Evolutionary conservation across 1,140 invertebrate genomes (phyloP).

Genomic region (Drosophila ficusphila): DNA sequence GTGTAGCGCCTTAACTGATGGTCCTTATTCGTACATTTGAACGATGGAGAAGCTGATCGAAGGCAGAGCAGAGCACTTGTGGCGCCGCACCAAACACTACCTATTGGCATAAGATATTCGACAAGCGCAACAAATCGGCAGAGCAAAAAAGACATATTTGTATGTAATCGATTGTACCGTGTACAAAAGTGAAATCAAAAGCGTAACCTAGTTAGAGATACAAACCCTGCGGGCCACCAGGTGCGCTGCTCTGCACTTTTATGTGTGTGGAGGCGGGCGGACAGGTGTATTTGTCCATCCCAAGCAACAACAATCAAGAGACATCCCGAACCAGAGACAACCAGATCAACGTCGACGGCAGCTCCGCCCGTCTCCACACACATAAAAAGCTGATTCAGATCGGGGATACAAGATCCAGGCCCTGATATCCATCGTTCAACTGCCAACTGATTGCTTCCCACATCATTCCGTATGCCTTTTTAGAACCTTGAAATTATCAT

Average conservation of each 20-base stretch:
- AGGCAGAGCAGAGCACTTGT: slow-evolving; percentile 75
- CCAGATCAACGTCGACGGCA: slow-evolving; percentile 19
- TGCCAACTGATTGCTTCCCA: slow-evolving; percentile 84
- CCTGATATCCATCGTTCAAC: slow-evolving; percentile 81
- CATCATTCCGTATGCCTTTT: slow-evolving; percentile 84
- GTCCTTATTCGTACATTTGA: slow-evolving; percentile 89
- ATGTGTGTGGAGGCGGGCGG: slow-evolving; percentile 64
- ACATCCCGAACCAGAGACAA: slow-evolving; percentile 20
- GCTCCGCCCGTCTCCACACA: slow-evolving; percentile 62
- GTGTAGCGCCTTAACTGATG: slow-evolving; percentile 98
- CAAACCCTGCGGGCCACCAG: slow-evolving; percentile 31
- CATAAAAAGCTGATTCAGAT: slow-evolving; percentile 55
- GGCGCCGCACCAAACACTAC: slow-evolving; percentile 33
- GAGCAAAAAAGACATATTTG: slow-evolving; percentile 30
- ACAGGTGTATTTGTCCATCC: slow-evolving; percentile 41
- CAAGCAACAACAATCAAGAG: slow-evolving; percentile 64
- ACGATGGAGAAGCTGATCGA: slow-evolving; percentile 80
- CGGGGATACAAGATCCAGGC: slow-evolving; percentile 36
- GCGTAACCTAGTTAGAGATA: slow-evolving; percentile 34
- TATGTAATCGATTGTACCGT: slow-evolving; percentile 39
- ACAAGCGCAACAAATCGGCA: slow-evolving; percentile 8
- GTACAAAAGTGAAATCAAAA: slow-evolving; percentile 63
- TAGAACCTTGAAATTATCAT: slow-evolving; percentile 82
- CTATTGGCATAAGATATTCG: slow-evolving; percentile 66
- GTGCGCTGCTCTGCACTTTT: slow-evolving; percentile 77